These are phyloP conservation scores for Cetoscarus ocellatus DNA, from an alignment of 2,797 vertebrate species.

Conservation along the genomic window DNA sequence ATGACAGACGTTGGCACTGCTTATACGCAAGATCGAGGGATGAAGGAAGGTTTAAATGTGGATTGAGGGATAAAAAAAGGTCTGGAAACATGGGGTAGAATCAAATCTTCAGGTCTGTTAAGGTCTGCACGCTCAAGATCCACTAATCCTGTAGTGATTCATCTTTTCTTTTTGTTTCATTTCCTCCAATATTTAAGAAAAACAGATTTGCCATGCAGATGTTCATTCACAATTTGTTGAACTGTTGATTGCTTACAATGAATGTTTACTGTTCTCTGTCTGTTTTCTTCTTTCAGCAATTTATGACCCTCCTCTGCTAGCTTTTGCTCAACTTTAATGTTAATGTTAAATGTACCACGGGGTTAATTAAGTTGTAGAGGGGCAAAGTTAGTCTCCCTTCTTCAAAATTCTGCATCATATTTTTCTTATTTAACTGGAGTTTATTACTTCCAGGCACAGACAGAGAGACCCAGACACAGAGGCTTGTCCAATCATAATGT, in stretches of 20 bases:
- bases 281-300: too few relatives aligned
- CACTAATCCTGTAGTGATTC: conserved; percentile 62
- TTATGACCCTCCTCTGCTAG: not conserved
- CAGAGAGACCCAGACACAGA: conserved; percentile 30
- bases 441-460: conserved; percentile 77
- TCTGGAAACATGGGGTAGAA: conserved; percentile 40
- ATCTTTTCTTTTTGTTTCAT: conserved; percentile 63
- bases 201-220: conserved; percentile 8
- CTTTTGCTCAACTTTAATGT: conserved; percentile 30
- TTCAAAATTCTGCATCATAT: conserved; percentile 33
- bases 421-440: conserved; percentile 29
- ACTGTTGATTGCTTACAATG: conserved; percentile 1
- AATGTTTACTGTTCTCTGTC: not conserved
- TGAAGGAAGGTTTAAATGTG: conserved; percentile 53
- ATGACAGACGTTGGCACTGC: conserved; percentile 38
- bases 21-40: conserved; percentile 20
- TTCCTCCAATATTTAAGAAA: conserved; percentile 49
- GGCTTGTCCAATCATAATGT: conserved; percentile 28
- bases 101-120: conserved; percentile 53
- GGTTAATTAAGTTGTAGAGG: conserved; percentile 44
- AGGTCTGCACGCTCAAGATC: conserved; percentile 53
- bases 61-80: conserved; percentile 56
- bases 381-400: conserved; percentile 47
- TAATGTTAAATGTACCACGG: conserved; percentile 41
- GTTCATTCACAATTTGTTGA: conserved; percentile 4